Evolutionary conservation across 2,113 vertebrate genomes (phyloP), one percentile per base, ranked within the genome.

Genomic region (Chitala chitala): DNA sequence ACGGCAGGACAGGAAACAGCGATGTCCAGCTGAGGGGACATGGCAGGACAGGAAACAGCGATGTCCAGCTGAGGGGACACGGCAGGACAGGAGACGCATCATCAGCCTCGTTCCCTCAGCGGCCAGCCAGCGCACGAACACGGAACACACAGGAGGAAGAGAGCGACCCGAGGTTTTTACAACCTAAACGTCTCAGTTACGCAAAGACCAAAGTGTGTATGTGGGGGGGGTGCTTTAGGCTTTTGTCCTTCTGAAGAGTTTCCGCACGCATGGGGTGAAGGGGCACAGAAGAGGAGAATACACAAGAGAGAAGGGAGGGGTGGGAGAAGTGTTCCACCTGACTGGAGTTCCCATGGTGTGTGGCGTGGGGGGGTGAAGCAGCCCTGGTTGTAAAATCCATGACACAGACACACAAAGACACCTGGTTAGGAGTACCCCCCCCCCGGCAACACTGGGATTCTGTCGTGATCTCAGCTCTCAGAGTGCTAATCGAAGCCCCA

Each of bases 261-360:
- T 92, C 93, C 90, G 88, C 86, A 89, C 86, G 86, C 89, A 83
- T 77, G 53, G 63, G 48, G 31, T 64, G 51, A 56, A 31, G 26
- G 55, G 72, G 42, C 76, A 78, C 79, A 76, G 79, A 74, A 77
- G 78, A 84, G 84, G 85, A 78, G 82, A 81, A 81, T 87, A 82
- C 88, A 89, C 90, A 85, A 92, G 64, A 22, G 92, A 93, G 92
- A 26, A 22, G 13, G 46, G 68, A 15, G 64, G 68, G 46, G 26
- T 12, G 26, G 90, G 93, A 90, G 90, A 89, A 93, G 92, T 48
- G 97, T 98, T 99, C 97, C 97, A 98, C 94, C 96, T 95, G 94
- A 99, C 93, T 96, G 95, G 88, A 95, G 95, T 98, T 99, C 95
- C 97, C 97, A 99, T 99, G 97, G 97, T 95, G 94, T 93, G 86